Base-by-base conservation (phyloP, 2,888 invertebrate species). In the Ametastegia equiseti region DNA sequence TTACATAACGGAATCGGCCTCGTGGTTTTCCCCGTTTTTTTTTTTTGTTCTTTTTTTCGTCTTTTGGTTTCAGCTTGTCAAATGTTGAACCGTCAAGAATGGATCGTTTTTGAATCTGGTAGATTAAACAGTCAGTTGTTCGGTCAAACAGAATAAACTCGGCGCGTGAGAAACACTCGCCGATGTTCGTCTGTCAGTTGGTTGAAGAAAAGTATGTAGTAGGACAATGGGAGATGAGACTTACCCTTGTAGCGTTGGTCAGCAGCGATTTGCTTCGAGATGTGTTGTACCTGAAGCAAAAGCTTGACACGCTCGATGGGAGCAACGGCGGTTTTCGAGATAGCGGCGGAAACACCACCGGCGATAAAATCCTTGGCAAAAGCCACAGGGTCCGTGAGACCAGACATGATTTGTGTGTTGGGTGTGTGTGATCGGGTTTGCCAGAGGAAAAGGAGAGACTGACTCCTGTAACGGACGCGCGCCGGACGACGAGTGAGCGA, bases 291-390 rank as follows among this genome's bases (percentile, higher is more conserved):
- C 93, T 98, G 98, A 85, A 98, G 94, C 83, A 98, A 94, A 86
- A 98, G 93, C 92, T 98, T 98, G 71, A 98, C 98, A 90, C 98
- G 95, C 93, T 98, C 98, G 89, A 98, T 98, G 81, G 98, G 98
- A 23, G 98, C 98, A 83, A 98, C 97, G 60, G 97, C 96, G 67
- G 98, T 98, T 92, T 98, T 98, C 78, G 98, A 97, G 85, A 98
- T 95, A 63, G 98, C 98, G 45, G 98, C 98, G 65, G 98, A 97
- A 73, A 98, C 94, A 84, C 98, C 98, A 87, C 98, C 98, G 84
- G 97, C 97, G 82, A 97, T 91, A 91, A 98, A 98, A 93, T 98
- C 98, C 93, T 98, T 97, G 87, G 95, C 90, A 92, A 98, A 98
- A 91, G 96, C 94, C 92, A 96, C 93, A 90, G 97, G 97, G 95